These are phyloP conservation scores for Corythaixoides concolor DNA, from an alignment of 2,113 vertebrate species.

Conservation along the genomic window DNA sequence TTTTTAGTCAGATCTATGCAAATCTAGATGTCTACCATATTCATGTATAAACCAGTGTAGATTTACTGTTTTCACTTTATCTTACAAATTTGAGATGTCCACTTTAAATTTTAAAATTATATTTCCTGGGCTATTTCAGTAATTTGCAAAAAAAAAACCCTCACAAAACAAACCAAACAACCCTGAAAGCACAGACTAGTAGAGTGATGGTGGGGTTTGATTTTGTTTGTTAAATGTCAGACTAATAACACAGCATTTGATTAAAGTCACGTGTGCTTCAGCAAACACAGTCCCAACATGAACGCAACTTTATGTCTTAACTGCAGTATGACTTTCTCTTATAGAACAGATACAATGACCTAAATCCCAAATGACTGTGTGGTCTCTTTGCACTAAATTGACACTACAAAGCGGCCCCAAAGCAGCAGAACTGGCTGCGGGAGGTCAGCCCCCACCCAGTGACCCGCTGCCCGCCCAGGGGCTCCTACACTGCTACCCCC, in stretches of 20 bases:
- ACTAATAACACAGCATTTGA: background rate
- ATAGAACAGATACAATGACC: background rate
- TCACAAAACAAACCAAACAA: too few relatives aligned
- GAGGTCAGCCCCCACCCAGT: background rate
- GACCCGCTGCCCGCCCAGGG: accelerated
- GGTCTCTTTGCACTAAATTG: background rate
- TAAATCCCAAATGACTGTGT: background rate
- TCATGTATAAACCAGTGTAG: background rate
- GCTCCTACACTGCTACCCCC: accelerated
- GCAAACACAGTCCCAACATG: background rate
- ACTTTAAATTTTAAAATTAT: background rate
- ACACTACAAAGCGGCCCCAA: background rate
- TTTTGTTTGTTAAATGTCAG: background rate
- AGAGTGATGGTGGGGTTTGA: background rate
- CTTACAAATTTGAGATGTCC: background rate
- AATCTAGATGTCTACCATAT: background rate
- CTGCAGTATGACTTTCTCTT: background rate
- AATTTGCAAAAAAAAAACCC: background rate
- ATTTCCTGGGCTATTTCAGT: background rate
- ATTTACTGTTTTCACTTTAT: background rate
- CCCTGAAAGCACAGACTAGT: background rate
- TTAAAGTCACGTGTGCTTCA: background rate
- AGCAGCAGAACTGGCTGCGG: background rate
- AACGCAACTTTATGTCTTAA: background rate
- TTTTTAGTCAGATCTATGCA: background rate